Base-by-base conservation (phyloP, 1,140 invertebrate species). In the Mylabris phalerata region DNA sequence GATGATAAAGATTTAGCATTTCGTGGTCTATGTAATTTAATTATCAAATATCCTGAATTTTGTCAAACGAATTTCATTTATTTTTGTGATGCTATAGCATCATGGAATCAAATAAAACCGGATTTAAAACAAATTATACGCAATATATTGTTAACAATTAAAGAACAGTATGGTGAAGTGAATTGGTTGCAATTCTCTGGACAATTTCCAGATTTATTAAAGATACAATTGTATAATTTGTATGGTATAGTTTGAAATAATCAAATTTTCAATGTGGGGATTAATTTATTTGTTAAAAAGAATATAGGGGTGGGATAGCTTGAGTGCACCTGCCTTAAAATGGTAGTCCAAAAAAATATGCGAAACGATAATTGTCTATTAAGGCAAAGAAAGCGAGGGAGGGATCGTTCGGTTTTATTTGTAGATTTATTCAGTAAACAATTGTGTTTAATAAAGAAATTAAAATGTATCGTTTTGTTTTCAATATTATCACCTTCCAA, bases 1-100 rank as follows among this genome's bases (percentile, higher is more conserved):
- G 96, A 98, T 72, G 96, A 99, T 75, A 99, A 99, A 78, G 96
- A 98, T 75, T 94, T 94, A 6, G 97, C 96, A 42, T 99, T 99
- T 78, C 86, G 95, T 69, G 97, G 97, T 57, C 92, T 99, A 79
- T 99, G 97, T 79, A 87, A 93, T 74, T 54, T 73, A 6, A 63
- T 72, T 39, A 48, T 68, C 2, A 57, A 63, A 9, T 67, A 68
- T 59, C 73, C 72, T 1, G 60, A 67, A 24, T 70, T 70, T 19
- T 66, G 66, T 38, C 66, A 68, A 25, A 61, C 63, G n/a, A 67
- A 73, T 41, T 71, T 75, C 50, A 69, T 71, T 39, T 73, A 66
- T 52, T 73, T 73, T 48, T 75, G 72, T 50, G 72, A 75, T 57
- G 73, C 73, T 5, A 68, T 68, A 4, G 73, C 71, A 38, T 73